Evolutionary conservation across 2,113 vertebrate genomes (phyloP).

Genomic region (Ctenomys sociabilis): DNA sequence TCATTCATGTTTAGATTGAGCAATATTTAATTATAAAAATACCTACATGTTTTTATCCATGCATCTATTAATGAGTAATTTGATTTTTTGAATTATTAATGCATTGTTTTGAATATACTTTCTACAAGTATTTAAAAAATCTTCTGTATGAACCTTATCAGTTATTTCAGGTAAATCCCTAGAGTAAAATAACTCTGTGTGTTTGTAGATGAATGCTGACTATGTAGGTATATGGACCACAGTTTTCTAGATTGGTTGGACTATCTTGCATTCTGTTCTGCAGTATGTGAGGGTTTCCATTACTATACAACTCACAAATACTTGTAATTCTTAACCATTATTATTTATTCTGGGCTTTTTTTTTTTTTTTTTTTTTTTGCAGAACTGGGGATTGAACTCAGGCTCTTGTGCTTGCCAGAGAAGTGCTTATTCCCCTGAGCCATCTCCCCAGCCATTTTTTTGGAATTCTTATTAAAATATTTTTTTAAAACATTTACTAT

Average conservation of each 20-base stretch:
- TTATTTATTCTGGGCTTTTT: no score
- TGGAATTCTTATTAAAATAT: neutral
- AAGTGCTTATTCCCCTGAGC: no score
- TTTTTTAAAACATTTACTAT: neutral
- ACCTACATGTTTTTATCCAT: neutral
- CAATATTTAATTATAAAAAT: neutral
- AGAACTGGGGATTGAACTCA: no score
- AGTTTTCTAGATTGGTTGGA: neutral
- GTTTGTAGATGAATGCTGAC: neutral
- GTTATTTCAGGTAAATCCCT: neutral
- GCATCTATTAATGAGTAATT: neutral
- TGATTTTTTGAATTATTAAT: neutral
- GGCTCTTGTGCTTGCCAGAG: no score
- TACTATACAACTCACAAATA: neutral
- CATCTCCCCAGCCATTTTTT: no score
- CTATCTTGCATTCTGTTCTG: neutral
- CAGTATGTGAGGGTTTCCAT: neutral
- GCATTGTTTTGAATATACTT: neutral
- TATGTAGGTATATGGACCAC: neutral
- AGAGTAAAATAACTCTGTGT: neutral
- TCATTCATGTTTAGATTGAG: neutral
- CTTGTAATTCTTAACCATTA: neutral
- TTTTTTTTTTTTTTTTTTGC: no score
- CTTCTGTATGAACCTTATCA: neutral
- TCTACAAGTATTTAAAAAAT: neutral